Conservation (phyloP, 2,797 vertebrate species). For the Dryobates pubescens region DNA sequence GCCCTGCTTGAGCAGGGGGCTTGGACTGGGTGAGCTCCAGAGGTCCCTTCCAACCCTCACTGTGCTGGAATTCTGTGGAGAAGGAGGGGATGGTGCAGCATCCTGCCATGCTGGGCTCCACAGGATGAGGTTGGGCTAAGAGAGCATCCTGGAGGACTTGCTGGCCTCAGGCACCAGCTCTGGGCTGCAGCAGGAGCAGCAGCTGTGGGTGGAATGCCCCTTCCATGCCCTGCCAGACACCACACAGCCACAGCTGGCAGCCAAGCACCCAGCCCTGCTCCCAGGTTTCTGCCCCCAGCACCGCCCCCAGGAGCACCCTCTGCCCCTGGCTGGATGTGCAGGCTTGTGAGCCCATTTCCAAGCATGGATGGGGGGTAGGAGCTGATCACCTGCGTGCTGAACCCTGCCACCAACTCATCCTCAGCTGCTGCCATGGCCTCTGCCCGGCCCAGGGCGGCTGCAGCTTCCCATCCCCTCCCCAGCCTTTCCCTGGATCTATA, state of each 20-base stretch:
- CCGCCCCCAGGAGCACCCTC: accelerated
- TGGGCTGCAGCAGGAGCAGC: neutral
- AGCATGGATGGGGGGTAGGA: accelerated
- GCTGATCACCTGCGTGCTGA: accelerated
- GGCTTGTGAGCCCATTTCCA: neutral
- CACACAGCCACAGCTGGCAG: accelerated
- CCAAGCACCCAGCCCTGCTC: neutral
- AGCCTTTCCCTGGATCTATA: neutral
- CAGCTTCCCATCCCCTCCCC: neutral
- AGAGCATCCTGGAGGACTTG: neutral
- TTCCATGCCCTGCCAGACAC: accelerated
- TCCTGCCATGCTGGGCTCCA: accelerated
- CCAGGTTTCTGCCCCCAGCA: neutral
- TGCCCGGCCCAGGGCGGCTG: neutral
- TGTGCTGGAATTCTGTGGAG: neutral
- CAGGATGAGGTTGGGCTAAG: accelerated
- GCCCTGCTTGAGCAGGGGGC: no score
- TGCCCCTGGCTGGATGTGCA: neutral
- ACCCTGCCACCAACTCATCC: neutral
- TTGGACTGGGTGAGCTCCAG: no score
- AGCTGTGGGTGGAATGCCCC: no score
- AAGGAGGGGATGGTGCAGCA: neutral
- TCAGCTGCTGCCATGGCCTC: neutral
- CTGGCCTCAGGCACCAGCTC: neutral
- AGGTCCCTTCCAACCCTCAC: no score